Evolutionary conservation across 1,140 invertebrate species (phyloP).

Genomic region (Liolophura sinensis): DNA sequence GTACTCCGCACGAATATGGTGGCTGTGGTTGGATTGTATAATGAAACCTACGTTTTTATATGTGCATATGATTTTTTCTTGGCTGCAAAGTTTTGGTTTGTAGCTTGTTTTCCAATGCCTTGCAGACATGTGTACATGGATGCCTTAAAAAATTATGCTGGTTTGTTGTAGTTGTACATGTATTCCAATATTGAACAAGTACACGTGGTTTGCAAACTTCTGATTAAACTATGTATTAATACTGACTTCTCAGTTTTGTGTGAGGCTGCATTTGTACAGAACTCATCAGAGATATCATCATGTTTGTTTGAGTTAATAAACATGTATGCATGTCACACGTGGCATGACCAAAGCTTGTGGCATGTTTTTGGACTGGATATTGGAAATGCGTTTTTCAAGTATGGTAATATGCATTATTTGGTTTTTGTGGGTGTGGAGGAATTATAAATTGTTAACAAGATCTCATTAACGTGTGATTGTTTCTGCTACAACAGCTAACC

Average conservation of each 20-base stretch:
- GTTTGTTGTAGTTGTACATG: too few species aligned
- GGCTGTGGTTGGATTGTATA: too few species aligned
- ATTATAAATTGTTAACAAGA: background rate
- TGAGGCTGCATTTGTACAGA: background rate
- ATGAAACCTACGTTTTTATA: too few species aligned
- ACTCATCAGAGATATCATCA: background rate
- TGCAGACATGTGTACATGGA: too few species aligned
- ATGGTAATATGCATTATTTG: background rate
- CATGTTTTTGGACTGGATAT: slow-evolving; percentile 1
- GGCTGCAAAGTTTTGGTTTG: too few species aligned
- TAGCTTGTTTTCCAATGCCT: too few species aligned
- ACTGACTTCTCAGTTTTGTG: background rate
- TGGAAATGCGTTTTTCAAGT: background rate
- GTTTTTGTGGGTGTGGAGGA: slow-evolving; percentile 2
- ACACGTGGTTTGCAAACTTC: background rate
- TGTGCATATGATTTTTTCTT: too few species aligned
- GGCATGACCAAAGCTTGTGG: too few species aligned
- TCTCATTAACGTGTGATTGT: background rate
- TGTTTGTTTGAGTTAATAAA: background rate
- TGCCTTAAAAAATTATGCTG: too few species aligned
- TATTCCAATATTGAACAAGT: background rate
- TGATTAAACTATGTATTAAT: background rate
- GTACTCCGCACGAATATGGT: too few species aligned
- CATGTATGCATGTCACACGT: too few species aligned
- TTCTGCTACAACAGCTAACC: slow-evolving; percentile 22